phyloP scores from a whole-genome alignment of 1,140 invertebrate genomes.

The Rhizoglyphus robini region DNA sequence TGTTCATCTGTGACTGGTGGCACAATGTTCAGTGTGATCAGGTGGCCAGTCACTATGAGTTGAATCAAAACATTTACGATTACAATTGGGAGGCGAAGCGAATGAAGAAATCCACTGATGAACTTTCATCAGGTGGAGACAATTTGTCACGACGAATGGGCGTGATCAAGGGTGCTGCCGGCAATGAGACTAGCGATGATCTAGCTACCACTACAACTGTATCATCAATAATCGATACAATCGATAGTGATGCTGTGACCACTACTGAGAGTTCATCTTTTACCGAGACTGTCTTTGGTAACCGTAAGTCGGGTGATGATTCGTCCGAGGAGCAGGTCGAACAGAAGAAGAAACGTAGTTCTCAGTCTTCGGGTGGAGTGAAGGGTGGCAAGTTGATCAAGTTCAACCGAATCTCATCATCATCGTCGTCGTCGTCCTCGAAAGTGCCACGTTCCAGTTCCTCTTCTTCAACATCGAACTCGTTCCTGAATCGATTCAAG shows the following conservation, averaged over 20 bases:
- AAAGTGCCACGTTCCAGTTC: no score
- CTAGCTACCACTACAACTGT: neutral
- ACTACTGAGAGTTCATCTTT: neutral
- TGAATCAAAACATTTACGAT: slow-evolving; percentile 35
- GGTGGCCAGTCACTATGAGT: slow-evolving; percentile 42
- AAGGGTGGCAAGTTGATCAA: slow-evolving; percentile 2
- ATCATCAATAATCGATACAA: neutral
- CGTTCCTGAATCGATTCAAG: slow-evolving; percentile 1
- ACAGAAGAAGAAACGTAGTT: neutral
- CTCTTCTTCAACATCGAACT: neutral
- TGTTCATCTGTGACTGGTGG: slow-evolving; percentile 51
- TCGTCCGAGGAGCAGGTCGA: neutral
- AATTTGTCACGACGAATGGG: neutral
- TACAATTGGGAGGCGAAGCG: slow-evolving; percentile 15
- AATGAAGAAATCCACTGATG: neutral
- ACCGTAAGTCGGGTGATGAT: neutral
- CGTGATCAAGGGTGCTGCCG: neutral
- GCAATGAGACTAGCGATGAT: neutral
- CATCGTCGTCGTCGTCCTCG: neutral
- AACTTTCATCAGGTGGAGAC: neutral
- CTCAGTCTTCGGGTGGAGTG: neutral
- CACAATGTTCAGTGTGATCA: slow-evolving; percentile 65
- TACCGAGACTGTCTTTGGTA: slow-evolving; percentile 4
- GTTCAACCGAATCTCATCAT: neutral
- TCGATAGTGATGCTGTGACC: neutral